Evolutionary conservation across 1,140 invertebrate species (phyloP).

Genomic region (Eumeta japonica): DNA sequence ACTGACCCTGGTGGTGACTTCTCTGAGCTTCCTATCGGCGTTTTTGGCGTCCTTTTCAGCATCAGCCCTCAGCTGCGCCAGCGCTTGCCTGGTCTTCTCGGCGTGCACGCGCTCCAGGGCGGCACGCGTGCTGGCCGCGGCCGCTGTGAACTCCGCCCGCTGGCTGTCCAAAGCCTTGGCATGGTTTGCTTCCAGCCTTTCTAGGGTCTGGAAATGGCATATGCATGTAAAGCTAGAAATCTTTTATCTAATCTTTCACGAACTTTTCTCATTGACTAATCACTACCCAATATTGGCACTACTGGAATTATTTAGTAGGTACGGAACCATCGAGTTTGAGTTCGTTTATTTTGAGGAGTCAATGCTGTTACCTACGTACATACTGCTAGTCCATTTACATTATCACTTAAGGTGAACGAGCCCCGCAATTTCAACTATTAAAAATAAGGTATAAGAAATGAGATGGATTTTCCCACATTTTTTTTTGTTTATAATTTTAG

Average conservation of each 20-base stretch:
- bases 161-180: constrained; percentile 19
- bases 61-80: constrained; percentile 29
- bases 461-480: no score
- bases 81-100: constrained; percentile 27
- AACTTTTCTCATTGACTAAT: background rate
- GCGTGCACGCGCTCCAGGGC: constrained; percentile 29
- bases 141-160: constrained; percentile 23
- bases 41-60: constrained; percentile 27
- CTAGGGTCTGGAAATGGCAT: constrained; percentile 27
- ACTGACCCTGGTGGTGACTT: constrained; percentile 33
- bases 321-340: no score
- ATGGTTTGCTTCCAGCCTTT: constrained; percentile 28
- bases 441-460: no score
- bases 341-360: no score
- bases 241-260: background rate
- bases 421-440: no score
- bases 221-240: no score
- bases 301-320: no score
- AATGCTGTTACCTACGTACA: no score
- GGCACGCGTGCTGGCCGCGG: constrained; percentile 20
- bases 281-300: background rate
- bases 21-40: constrained; percentile 36
- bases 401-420: no score
- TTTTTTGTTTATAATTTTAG: no score
- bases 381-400: no score